These are phyloP conservation scores for Oceanodroma tethys DNA, from an alignment of 2,113 vertebrate genomes.

Conservation along the genomic window DNA sequence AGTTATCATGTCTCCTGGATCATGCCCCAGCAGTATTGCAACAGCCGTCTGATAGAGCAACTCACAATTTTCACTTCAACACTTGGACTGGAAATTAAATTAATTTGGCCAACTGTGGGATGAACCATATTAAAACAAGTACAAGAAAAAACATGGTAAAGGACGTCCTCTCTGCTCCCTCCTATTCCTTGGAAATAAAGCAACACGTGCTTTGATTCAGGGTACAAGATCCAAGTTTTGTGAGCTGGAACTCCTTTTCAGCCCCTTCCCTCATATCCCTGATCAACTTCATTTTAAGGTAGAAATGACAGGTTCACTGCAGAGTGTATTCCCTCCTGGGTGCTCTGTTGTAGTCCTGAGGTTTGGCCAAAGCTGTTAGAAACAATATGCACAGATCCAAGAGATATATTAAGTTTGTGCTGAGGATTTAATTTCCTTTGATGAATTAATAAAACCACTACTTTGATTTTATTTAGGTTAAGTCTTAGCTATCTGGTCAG, in stretches of 20 bases:
- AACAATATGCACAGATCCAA: not conserved
- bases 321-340: not conserved
- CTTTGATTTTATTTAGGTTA: not conserved
- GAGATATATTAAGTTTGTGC: not conserved
- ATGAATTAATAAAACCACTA: not conserved
- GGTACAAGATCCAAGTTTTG: not conserved
- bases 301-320: not conserved
- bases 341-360: not conserved
- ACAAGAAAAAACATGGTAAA: not conserved
- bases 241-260: not conserved
- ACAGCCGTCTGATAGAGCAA: not conserved
- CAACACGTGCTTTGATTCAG: not conserved
- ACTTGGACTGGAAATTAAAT: not conserved
- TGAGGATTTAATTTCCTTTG: not conserved
- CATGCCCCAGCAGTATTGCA: not conserved
- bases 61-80: not conserved
- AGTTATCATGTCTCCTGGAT: not conserved
- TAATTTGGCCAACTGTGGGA: not conserved
- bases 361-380: not conserved
- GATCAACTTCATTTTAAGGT: not conserved
- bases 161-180: not conserved
- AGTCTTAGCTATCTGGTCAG: not conserved
- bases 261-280: not conserved
- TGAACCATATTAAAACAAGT: not conserved
- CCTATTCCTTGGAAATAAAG: not conserved